Base-by-base conservation (phyloP, 2,113 vertebrate genomes). In the Triplophysa siluroides region DNA sequence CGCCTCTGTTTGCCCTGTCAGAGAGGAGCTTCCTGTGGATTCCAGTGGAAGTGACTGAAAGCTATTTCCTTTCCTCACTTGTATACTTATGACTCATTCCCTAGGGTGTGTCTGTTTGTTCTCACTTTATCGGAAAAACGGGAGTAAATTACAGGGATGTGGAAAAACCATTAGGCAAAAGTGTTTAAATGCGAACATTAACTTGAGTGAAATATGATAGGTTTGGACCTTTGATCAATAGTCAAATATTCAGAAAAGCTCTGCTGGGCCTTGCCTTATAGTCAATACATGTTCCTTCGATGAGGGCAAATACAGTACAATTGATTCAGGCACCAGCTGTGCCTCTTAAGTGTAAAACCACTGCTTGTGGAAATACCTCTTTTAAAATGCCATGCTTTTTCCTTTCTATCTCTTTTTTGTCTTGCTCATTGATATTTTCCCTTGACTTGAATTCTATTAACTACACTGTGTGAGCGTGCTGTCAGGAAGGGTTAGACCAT, bases 201-300 rank as follows among this genome's bases (percentile, higher is more conserved):
- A 62, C 81, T 80, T 80, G 77, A 89, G 89, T 87, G 83, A 84
- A 85, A 86, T 86, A 81, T 86, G 78, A 91, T 89, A 87, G 85
- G 82, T 83, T 79, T 56, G 29, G 62, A 68, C 79, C 80, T 85
- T 76, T 81, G 81, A 89, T 92, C 87, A 68, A 87, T 90, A 82
- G 73, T 71, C 76, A 83, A 83, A 88, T 88, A 84, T 91, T 89
- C 81, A 64, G 74, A 78, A 81, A 78, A 75, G 78, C 81, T 86
- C 83, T 62, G 83, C 86, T 16, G 5, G 47, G 85, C 74, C 79
- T 80, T 74, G 61, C 21, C 12, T 83, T 81, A 78, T 88, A 88
- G 85, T 92, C 91, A 86, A 83, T 83, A 81, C 84, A 78, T 82
- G 54, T 68, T 79, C 79, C 87, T 88, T 93, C 90, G 89, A 87